Conservation (phyloP, 2,113 vertebrate genomes). For the Casuarius casuarius region DNA sequence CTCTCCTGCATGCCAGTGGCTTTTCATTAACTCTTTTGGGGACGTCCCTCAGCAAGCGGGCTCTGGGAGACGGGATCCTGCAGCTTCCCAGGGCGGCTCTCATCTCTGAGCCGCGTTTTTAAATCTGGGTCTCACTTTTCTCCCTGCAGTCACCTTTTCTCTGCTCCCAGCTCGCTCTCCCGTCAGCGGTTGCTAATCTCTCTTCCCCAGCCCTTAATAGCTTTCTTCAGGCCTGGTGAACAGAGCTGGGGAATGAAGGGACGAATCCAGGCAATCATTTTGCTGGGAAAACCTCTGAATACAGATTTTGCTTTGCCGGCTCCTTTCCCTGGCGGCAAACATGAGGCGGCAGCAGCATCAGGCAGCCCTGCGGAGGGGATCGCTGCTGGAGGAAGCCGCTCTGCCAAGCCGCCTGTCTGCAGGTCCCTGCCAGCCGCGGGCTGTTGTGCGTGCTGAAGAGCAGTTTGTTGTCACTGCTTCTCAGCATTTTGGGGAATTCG, state of each 20-base stretch:
- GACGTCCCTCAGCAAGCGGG: background rate
- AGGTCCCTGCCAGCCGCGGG: background rate
- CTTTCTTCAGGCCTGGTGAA: background rate
- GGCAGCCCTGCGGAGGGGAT: background rate
- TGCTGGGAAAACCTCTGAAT: background rate
- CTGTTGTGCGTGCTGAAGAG: background rate
- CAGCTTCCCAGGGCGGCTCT: background rate
- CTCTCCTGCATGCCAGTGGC: too few species aligned
- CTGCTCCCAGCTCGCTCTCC: background rate
- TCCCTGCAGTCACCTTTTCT: background rate
- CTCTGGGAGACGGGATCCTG: background rate
- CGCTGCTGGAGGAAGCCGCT: background rate
- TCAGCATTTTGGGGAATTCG: accelerated
- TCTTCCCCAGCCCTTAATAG: background rate
- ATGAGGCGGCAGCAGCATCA: background rate
- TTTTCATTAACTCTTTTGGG: background rate
- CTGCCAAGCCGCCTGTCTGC: accelerated
- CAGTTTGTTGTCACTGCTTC: background rate
- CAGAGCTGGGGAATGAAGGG: background rate
- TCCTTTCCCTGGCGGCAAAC: background rate
- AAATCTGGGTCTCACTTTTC: background rate
- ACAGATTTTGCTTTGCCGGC: background rate
- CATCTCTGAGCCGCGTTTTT: too few species aligned
- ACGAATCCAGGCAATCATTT: background rate
- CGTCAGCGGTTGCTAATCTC: background rate